A percentile compares a stretch with the other conserved stretches of the same genome.
Evolutionary conservation across 2,797 vertebrate genomes (phyloP).

Genomic region (Phrynocephalus forsythii): DNA sequence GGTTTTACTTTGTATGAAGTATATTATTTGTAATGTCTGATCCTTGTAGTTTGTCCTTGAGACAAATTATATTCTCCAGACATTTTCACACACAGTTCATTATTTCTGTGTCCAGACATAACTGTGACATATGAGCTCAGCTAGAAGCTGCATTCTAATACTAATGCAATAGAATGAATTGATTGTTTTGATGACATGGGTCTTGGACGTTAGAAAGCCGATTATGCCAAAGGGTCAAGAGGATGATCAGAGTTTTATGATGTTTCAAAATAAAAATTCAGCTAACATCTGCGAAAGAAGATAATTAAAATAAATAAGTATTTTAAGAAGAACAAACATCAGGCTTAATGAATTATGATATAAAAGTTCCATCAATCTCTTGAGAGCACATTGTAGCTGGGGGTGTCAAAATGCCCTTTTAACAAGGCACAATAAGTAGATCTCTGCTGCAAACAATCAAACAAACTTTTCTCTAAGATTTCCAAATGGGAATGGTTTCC

Average conservation of each 20-base stretch:
- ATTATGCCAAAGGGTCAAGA: conserved; percentile 32
- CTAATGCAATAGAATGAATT: conserved; percentile 31
- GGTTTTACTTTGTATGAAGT: not conserved
- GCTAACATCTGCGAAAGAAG: conserved; percentile 28
- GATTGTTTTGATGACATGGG: not conserved
- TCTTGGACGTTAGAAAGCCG: conserved; percentile 11
- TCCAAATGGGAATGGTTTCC: not conserved
- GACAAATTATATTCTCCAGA: not conserved
- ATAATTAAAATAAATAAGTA: conserved; percentile 48
- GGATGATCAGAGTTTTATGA: not conserved
- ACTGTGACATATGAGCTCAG: not conserved
- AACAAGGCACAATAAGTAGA: not conserved
- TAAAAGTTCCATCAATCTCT: conserved; percentile 20
- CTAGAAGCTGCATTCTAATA: conserved; percentile 28
- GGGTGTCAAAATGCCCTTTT: conserved; percentile 22
- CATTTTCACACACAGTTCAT: not conserved
- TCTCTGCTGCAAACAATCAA: not conserved
- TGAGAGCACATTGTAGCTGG: conserved; percentile 15
- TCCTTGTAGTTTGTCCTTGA: not conserved
- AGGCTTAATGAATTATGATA: conserved; percentile 41
- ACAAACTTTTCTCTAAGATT: not conserved
- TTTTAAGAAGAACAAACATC: conserved; percentile 35
- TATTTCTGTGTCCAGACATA: not conserved
- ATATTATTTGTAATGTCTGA: not conserved
- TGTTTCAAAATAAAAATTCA: conserved; percentile 33